Base-by-base conservation (phyloP, 2,797 vertebrate species). In the Meda fulgida region DNA sequence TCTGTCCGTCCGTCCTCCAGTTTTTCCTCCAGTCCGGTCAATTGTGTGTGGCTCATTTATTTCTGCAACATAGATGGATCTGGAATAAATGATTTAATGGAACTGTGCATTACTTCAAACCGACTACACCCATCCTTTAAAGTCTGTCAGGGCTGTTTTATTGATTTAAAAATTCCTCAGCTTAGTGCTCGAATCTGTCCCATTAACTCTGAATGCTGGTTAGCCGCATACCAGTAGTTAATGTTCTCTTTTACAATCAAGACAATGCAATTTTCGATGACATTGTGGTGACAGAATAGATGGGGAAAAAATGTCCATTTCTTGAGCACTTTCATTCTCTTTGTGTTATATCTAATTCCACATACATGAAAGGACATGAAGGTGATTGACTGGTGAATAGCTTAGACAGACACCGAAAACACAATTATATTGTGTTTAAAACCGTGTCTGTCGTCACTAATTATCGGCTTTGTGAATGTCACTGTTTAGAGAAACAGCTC, bases 291-390 rank as follows among this genome's bases (percentile, higher is more conserved):
- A 80, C 36, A 88, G 88, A 91, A 89, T 71, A 88, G 86, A 58
- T 83, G 87, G 77, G 67, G 85, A 83, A 83, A 16, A 87, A 82
- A 67, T 26, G 66, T 76, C 73, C 66, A 67, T 89, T 75, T 86
- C 84, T 73, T 53, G 55, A 87, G 78, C 86, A 75, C 85, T 85
- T 88, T 86, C 83, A 82, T 66, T 87, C 84, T 87, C 85, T 86
- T 80, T 76, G 88, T 85, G 78, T 88, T 87, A 87, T 86, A 89
- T 88, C 87, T 90, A 83, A 88, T 88, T 91, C 91, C 66, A 88
- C 83, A 86, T 87, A 89, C 85, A 89, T 93, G 90, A 92, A 86
- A 92, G 78, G 70, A 91, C 87, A 87, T 81, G 76, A 84, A 87
- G 84, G 84, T 77, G 87, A 89, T 75, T 84, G 81, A 79, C 89